phyloP scores from a whole-genome alignment of 2,113 vertebrate genomes.

The Gopherus flavomarginatus region DNA sequence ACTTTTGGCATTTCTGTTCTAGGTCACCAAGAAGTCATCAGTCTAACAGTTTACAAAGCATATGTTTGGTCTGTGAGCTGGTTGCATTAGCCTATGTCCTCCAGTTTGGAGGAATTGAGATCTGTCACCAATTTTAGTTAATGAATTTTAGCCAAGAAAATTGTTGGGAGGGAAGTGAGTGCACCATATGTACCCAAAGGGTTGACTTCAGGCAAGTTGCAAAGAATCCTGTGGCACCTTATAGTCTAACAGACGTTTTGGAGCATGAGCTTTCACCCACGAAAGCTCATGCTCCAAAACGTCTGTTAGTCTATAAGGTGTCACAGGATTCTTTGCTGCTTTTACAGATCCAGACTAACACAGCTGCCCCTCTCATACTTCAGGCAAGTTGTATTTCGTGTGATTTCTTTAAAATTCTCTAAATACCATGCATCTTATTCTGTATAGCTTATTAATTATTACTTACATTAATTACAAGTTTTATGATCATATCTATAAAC shows the following conservation, averaged over 20 bases:
- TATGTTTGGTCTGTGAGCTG: background rate
- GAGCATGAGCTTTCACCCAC: too few relatives aligned
- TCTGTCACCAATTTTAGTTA: background rate
- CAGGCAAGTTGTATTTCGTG: background rate
- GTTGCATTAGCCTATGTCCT: background rate
- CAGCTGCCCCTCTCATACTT: background rate
- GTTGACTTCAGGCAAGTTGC: too few relatives aligned
- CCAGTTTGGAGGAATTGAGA: background rate
- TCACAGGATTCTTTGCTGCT: too few relatives aligned
- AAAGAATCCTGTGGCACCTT: too few relatives aligned
- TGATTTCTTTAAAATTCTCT: background rate
- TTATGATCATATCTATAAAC: too few relatives aligned
- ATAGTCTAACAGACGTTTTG: too few relatives aligned
- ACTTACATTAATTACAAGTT: background rate
- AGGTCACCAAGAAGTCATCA: background rate
- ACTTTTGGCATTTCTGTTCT: background rate
- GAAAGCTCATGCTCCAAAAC: too few relatives aligned
- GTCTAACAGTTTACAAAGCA: background rate
- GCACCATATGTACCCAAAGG: background rate
- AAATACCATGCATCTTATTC: background rate
- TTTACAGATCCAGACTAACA: too few relatives aligned
- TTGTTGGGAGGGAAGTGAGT: fast-evolving
- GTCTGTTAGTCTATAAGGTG: too few relatives aligned
- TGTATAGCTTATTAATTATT: background rate
- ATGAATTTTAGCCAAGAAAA: background rate